phyloP scores from a whole-genome alignment of 2,888 invertebrate genomes.

The Heliconius cydno region DNA sequence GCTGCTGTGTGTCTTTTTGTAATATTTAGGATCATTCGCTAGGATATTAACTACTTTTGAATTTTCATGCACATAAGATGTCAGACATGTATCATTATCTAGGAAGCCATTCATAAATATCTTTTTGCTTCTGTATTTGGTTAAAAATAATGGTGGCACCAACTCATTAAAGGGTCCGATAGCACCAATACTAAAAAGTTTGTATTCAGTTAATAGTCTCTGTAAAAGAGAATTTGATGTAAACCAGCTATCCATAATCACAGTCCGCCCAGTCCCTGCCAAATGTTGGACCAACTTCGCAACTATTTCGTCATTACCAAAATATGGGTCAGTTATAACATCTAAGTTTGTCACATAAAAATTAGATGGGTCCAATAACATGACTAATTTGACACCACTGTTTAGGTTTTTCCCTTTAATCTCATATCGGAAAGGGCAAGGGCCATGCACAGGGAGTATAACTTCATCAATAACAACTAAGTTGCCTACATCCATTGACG shows the following conservation, averaged over 20 bases:
- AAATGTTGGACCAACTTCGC: slow-evolving; percentile 71
- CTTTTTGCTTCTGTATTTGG: slow-evolving; percentile 60
- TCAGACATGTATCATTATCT: slow-evolving; percentile 62
- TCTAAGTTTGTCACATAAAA: slow-evolving; percentile 76
- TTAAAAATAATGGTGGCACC: slow-evolving; percentile 70
- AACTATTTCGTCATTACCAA: slow-evolving; percentile 64
- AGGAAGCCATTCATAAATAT: slow-evolving; percentile 68
- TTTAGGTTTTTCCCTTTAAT: slow-evolving; percentile 68
- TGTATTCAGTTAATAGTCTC: slow-evolving; percentile 61
- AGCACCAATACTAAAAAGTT: slow-evolving; percentile 65
- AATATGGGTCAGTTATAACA: slow-evolving; percentile 71
- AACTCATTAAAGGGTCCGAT: slow-evolving; percentile 64
- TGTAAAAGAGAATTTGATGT: slow-evolving; percentile 63
- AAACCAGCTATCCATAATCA: slow-evolving; percentile 74
- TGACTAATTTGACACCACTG: slow-evolving; percentile 71
- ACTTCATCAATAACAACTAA: slow-evolving; percentile 73
- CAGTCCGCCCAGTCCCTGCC: slow-evolving; percentile 63
- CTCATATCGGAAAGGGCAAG: slow-evolving; percentile 75
- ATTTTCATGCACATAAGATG: slow-evolving; percentile 66
- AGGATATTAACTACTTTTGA: slow-evolving; percentile 67
- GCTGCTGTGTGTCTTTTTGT: slow-evolving; percentile 62
- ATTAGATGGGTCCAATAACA: slow-evolving; percentile 70
- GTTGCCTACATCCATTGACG: slow-evolving; percentile 63
- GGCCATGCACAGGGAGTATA: slow-evolving; percentile 72
- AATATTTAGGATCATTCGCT: slow-evolving; percentile 69